Conservation (phyloP, 1,140 invertebrate genomes). For the Lepidostoma basale region DNA sequence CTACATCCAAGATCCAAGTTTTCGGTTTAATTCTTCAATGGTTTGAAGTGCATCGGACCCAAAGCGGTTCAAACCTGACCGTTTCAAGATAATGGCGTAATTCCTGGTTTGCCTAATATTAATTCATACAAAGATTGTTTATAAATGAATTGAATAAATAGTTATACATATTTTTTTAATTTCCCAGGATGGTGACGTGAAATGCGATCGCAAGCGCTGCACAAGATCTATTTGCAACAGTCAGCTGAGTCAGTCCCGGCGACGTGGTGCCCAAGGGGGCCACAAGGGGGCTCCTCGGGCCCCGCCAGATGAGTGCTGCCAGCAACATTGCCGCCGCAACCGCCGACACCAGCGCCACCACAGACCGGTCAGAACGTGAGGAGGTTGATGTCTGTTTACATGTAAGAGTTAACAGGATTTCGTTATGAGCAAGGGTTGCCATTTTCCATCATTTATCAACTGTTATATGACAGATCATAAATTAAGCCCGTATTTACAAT, state of each 20-base stretch:
- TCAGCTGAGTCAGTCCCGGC: conserved; percentile 52
- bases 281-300: conserved; percentile 38
- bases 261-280: conserved; percentile 49
- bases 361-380: conserved; percentile 33
- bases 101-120: too few species aligned
- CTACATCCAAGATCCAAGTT: too few species aligned
- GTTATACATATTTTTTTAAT: background rate
- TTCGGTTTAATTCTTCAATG: background rate
- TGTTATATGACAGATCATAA: too few species aligned
- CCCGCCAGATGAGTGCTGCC: conserved; percentile 38
- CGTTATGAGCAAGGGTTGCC: too few species aligned
- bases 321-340: conserved; percentile 50
- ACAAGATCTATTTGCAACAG: conserved; percentile 71
- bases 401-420: too few species aligned
- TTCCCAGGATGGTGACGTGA: conserved; percentile 76
- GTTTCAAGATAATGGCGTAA: too few species aligned
- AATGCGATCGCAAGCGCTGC: conserved; percentile 80
- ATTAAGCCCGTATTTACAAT: too few species aligned
- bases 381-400: too few species aligned
- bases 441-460: too few species aligned
- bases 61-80: too few species aligned
- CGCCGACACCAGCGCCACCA: conserved; percentile 52
- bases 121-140: too few species aligned
- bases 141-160: background rate
- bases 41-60: too few species aligned